phyloP scores from a whole-genome alignment of 1,140 invertebrate species.

The Drosophila albomicans region DNA sequence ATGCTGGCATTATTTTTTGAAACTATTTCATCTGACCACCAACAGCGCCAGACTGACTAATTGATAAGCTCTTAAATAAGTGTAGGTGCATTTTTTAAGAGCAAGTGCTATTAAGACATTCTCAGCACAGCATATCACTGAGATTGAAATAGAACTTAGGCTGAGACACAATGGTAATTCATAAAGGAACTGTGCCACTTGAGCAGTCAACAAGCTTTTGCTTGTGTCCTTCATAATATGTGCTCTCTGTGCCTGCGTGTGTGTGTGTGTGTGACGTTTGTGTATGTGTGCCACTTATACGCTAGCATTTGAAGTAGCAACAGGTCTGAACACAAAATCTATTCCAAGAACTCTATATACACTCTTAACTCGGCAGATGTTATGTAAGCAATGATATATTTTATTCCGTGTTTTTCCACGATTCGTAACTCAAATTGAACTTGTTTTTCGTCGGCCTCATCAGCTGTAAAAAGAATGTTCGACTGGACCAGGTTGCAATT shows the following conservation, averaged over 20 bases:
- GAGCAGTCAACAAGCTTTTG: constrained; percentile 76
- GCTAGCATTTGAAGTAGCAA: constrained; percentile 61
- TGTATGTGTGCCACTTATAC: constrained; percentile 47
- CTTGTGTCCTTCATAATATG: constrained; percentile 64
- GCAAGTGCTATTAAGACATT: constrained; percentile 24
- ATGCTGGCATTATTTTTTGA: constrained; percentile 2
- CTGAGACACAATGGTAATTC: constrained; percentile 23
- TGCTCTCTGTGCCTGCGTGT: constrained; percentile 16
- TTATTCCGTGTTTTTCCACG: not conserved
- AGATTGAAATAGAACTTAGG: not conserved
- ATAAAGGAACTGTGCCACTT: constrained; percentile 69
- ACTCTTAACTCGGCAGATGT: not conserved
- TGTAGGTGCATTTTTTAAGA: constrained; percentile 40
- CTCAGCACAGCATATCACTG: not conserved
- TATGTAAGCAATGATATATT: not conserved
- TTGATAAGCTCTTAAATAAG: constrained; percentile 59
- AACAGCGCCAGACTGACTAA: constrained; percentile 38
- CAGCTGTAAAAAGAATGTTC: constrained; percentile 26
- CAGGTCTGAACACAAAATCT: constrained; percentile 53
- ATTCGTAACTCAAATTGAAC: constrained; percentile 1
- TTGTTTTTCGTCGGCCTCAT: constrained; percentile 3
- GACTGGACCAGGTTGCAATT: constrained; percentile 50
- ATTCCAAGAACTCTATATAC: not conserved
- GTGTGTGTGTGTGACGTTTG: constrained; percentile 4
- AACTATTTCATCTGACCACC: constrained; percentile 16